These are phyloP conservation scores for Clarias batrachus DNA, from an alignment of 2,113 vertebrate genomes.

Conservation along the genomic window DNA sequence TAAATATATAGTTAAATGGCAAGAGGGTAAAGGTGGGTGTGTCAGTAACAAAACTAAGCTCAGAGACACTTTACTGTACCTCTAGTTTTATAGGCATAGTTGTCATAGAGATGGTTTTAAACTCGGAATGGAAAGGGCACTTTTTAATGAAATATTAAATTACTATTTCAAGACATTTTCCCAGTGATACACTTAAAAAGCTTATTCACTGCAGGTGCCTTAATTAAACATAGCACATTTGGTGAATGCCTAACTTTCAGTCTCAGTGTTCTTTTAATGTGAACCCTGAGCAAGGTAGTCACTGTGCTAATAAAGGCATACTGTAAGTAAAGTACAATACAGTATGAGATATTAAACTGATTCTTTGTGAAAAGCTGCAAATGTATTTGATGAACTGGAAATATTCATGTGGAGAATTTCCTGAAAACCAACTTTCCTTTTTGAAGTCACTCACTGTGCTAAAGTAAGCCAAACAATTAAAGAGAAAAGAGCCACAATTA, in stretches of 20 bases:
- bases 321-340: conserved; percentile 1
- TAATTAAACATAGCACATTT: background rate
- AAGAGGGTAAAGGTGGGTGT: conserved; percentile 22
- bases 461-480: background rate
- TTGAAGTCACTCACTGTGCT: background rate
- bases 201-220: background rate
- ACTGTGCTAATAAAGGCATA: background rate
- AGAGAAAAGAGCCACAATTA: background rate
- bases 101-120: conserved; percentile 50
- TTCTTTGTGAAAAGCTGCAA: conserved; percentile 11
- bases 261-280: background rate
- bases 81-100: conserved; percentile 37
- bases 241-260: background rate
- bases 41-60: conserved; percentile 15
- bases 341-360: background rate
- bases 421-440: background rate
- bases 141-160: conserved; percentile 16
- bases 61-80: background rate
- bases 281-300: background rate
- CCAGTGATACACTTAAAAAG: background rate
- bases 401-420: conserved; percentile 12
- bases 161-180: background rate
- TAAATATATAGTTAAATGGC: background rate
- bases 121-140: conserved; percentile 2
- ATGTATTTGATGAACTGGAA: conserved; percentile 6